A percentile compares a stretch with the other conserved stretches of the same genome.
Conservation (phyloP, 2,797 vertebrate genomes). For the Chloroceryle amazona region DNA sequence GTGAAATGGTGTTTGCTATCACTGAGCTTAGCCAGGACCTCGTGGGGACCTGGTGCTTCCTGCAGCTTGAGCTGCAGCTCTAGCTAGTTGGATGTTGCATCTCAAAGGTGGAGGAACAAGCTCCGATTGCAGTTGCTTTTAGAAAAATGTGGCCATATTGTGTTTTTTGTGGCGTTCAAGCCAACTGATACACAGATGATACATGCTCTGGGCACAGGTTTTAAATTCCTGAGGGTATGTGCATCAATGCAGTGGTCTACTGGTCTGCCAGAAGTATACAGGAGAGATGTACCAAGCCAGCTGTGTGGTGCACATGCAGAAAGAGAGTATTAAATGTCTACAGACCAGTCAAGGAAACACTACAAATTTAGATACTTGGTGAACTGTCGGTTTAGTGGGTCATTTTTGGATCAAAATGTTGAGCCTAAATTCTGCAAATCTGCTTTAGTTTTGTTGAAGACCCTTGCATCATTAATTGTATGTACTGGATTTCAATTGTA, state of each 20-base stretch:
- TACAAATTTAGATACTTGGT: background rate
- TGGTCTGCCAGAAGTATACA: background rate
- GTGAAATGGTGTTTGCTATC: background rate
- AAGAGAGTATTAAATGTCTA: background rate
- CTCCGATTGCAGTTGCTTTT: background rate
- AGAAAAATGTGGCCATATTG: background rate
- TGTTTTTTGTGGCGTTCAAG: background rate
- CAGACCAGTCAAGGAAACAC: rapidly evolving
- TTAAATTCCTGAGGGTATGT: background rate
- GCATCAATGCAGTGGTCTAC: background rate
- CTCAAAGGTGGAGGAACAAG: background rate
- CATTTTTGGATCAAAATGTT: background rate
- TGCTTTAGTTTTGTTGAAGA: background rate
- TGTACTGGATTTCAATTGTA: background rate
- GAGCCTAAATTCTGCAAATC: background rate
- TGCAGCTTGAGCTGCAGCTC: background rate
- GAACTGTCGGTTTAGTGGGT: background rate
- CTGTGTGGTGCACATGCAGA: rapidly evolving
- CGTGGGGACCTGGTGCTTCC: rapidly evolving
- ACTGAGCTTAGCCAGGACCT: background rate
- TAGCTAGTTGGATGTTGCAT: background rate
- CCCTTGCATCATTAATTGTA: background rate
- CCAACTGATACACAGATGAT: background rate
- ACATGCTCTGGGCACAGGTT: background rate
- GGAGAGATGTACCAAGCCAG: background rate